These are phyloP conservation scores for Bucco capensis DNA, from an alignment of 2,113 vertebrate species.

Conservation along the genomic window DNA sequence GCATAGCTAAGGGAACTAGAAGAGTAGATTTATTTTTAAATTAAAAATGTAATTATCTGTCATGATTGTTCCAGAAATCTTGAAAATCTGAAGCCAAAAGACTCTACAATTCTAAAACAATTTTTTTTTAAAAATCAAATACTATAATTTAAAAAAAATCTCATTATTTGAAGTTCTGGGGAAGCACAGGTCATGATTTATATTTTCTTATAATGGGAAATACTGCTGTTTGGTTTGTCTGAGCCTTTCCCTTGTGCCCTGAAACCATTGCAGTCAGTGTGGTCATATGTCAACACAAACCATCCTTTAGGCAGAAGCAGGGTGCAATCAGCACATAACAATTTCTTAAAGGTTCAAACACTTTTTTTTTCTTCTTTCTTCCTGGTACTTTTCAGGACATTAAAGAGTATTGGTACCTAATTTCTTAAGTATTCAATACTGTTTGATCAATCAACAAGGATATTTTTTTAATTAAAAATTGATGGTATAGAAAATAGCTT, in stretches of 20 bases:
- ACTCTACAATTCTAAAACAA: not conserved
- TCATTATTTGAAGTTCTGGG: not conserved
- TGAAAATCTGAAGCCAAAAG: not conserved
- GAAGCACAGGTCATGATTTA: not conserved
- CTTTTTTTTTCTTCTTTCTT: not conserved
- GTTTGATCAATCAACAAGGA: slow-evolving; percentile 5
- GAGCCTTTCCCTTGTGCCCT: not conserved
- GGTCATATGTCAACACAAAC: not conserved
- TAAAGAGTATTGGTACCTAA: not conserved
- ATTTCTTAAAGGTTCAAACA: not conserved
- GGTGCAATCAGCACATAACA: not conserved
- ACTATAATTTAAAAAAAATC: not conserved
- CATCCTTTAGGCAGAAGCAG: not conserved
- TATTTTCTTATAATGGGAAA: not conserved
- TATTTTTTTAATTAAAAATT: slow-evolving; percentile 10
- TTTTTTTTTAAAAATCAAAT: not conserved
- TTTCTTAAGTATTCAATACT: not conserved
- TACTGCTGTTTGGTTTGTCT: not conserved
- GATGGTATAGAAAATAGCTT: not conserved
- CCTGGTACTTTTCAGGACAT: not conserved
- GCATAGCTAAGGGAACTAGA: not conserved
- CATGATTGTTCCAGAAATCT: not conserved
- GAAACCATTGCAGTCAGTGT: not conserved
- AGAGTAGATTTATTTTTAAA: not conserved
- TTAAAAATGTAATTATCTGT: not conserved